Percentiles rank a stretch among this genome's conserved stretches.
phyloP scores from a whole-genome alignment of 2,113 vertebrate species.

The Mohoua ochrocephala region DNA sequence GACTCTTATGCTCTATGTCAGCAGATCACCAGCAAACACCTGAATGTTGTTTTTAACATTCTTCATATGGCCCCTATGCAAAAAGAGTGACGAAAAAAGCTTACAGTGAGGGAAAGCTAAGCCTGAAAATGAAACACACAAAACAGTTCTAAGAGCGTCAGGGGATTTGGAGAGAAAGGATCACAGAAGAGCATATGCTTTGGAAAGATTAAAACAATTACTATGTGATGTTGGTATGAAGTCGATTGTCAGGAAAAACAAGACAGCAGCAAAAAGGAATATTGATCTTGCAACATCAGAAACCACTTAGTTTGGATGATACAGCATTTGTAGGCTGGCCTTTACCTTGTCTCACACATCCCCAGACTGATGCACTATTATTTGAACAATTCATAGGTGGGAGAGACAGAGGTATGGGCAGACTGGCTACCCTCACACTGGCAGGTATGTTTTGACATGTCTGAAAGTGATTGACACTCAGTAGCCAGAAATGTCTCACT shows the following conservation, averaged over 20 bases:
- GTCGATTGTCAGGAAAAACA: not conserved
- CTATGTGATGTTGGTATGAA: not conserved
- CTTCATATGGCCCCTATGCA: not conserved
- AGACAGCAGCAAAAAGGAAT: not conserved
- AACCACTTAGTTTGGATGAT: not conserved
- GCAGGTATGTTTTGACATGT: not conserved
- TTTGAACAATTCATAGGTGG: not conserved
- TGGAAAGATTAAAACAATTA: not conserved
- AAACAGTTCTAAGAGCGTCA: not conserved
- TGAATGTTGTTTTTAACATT: not conserved
- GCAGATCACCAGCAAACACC: not conserved
- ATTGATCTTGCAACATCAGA: not conserved
- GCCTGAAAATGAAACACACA: not conserved
- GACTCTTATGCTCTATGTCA: not conserved
- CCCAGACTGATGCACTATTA: fast-evolving
- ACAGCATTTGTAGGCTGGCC: not conserved
- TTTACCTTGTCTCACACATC: not conserved
- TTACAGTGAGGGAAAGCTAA: not conserved
- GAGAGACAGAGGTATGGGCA: fast-evolving
- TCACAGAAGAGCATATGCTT: fast-evolving
- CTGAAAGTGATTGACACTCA: fast-evolving
- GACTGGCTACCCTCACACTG: not conserved
- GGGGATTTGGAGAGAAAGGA: not conserved
- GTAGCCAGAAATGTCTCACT: not conserved
- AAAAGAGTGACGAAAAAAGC: not conserved